Evolutionary conservation across 2,888 invertebrate genomes (phyloP), one percentile per base, ranked within the genome.

Genomic region (Coenonympha glycerion): DNA sequence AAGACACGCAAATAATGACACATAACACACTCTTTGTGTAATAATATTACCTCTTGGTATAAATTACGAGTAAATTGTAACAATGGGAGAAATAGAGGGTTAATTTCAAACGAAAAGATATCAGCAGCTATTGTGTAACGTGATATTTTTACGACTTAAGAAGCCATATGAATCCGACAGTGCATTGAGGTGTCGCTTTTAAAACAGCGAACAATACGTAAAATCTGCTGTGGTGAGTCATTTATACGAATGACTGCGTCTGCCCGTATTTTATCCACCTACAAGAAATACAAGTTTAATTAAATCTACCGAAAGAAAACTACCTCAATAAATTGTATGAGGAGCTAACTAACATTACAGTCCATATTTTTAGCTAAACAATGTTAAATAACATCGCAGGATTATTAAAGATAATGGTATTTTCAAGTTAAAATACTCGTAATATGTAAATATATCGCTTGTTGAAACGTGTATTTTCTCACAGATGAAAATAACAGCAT

Each of bases 131-230:
- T 79, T 83, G 80, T 82, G 85, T 78, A 79, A 86, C 71, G 66
- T 69, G 84, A 86, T 80, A 82, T 77, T 80, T 80, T 77, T 80
- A 84, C 82, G 80, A 85, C 84, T 86, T 80, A 79, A 71, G 86
- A 86, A 86, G 81, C 85, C 86, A 61, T 80, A 83, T 62, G 66
- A 75, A 69, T 71, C 67, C 71, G 74, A 69, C 65, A 61, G 69
- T 73, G 73, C 75, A 76, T 73, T 73, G 71, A 80, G 76, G 82
- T 81, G 84, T 82, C 76, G 72, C 73, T 76, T 77, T 73, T 67
- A 71, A 76, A 78, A 71, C 59, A 69, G 74, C 73, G 71, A 74
- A 64, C 68, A 69, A 75, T 73, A 76, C 71, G 64, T 69, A 68
- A 73, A 72, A 73, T 69, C 65, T 63, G 59, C 63, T 62, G 63